Conservation (phyloP, 2,113 vertebrate species). For the Pandion haliaetus region DNA sequence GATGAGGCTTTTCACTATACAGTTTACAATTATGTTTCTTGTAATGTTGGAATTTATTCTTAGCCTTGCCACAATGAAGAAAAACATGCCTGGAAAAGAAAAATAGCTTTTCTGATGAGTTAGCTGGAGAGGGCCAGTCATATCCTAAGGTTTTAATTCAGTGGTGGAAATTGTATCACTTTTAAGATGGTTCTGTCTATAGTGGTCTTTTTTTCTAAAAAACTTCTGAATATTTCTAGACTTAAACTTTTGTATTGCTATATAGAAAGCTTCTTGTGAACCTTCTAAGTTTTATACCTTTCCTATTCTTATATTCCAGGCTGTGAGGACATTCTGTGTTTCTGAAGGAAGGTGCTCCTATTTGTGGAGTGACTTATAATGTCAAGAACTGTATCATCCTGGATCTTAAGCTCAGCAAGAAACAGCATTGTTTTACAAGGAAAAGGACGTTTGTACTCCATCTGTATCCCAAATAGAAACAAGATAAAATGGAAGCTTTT, state of each 20-base stretch:
- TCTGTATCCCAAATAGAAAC: slow-evolving; percentile 40
- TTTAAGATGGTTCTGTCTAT: not conserved
- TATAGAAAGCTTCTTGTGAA: not conserved
- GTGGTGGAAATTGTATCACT: not conserved
- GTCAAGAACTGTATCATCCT: slow-evolving; percentile 70
- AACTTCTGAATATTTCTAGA: not conserved
- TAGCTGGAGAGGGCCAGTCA: not conserved
- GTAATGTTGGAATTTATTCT: not conserved
- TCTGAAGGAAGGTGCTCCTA: not conserved
- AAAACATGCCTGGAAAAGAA: not conserved
- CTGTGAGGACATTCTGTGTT: not conserved
- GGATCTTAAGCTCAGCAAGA: slow-evolving; percentile 71
- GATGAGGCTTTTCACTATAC: not conserved
- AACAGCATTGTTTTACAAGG: slow-evolving; percentile 50
- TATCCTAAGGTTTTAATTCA: not conserved
- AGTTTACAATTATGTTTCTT: not conserved
- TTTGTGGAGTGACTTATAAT: slow-evolving; percentile 56
- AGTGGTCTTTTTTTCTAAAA: not conserved
- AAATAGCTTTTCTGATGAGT: not conserved
- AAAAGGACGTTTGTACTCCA: slow-evolving; percentile 59
- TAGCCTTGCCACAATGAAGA: not conserved
- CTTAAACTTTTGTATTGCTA: not conserved
- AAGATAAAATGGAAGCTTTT: slow-evolving; percentile 40
- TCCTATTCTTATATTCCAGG: slow-evolving; percentile 30
- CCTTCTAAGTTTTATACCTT: not conserved